Evolutionary conservation across 1,140 invertebrate species (phyloP).

Genomic region (Paraescarpia echinospica): DNA sequence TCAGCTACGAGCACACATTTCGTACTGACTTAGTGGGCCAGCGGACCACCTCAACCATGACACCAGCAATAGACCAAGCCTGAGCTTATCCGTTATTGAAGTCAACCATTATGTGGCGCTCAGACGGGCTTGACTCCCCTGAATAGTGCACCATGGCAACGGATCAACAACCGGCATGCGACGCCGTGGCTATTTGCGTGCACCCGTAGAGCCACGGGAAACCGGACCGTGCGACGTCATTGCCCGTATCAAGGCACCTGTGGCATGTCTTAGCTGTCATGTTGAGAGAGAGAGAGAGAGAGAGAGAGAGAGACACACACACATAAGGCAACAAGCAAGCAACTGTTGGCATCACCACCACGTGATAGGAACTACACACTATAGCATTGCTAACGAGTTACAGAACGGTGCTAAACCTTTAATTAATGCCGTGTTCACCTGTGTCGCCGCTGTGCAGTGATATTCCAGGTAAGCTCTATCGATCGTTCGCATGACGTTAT

Average conservation of each 20-base stretch:
- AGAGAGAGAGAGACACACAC: no score
- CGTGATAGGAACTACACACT: not conserved
- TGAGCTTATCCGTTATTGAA: not conserved
- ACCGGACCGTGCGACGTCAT: not conserved
- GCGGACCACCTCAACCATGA: not conserved
- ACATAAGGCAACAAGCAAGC: no score
- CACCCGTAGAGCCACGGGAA: not conserved
- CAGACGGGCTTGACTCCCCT: not conserved
- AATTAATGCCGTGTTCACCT: not conserved
- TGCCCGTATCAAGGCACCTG: not conserved
- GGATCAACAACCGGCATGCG: not conserved
- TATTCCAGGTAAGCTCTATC: not conserved
- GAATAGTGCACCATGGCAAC: not conserved
- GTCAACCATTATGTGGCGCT: not conserved
- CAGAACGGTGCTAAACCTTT: not conserved
- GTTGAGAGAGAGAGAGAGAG: no score
- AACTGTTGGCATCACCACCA: not conserved
- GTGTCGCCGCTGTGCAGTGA: not conserved
- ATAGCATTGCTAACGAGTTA: not conserved
- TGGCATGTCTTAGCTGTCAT: not conserved
- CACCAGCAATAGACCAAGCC: not conserved
- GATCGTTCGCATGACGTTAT: not conserved
- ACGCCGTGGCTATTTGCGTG: slow-evolving; percentile 25
- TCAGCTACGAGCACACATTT: not conserved
- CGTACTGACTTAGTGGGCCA: not conserved